These are phyloP conservation scores for Centrocercus urophasianus DNA, from an alignment of 2,113 vertebrate genomes.

Conservation along the genomic window DNA sequence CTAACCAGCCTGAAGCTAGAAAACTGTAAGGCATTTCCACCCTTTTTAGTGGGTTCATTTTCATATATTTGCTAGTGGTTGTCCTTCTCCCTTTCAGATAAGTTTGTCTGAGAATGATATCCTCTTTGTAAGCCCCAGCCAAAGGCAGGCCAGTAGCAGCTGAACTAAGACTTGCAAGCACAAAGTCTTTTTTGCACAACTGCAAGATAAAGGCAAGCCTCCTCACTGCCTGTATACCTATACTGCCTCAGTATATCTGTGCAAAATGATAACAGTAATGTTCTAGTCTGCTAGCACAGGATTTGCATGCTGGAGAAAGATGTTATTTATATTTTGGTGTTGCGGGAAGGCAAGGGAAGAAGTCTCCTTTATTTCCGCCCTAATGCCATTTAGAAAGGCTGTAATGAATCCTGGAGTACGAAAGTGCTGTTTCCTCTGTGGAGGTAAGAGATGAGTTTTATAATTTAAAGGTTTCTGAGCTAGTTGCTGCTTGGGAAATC, in stretches of 20 bases:
- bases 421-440: background rate
- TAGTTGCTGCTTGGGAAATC: background rate
- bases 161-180: background rate
- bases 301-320: background rate
- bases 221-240: background rate
- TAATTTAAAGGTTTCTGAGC: background rate
- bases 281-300: background rate
- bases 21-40: conserved; percentile 30
- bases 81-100: conserved; percentile 11
- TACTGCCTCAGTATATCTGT: background rate
- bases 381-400: background rate
- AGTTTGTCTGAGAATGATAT: background rate
- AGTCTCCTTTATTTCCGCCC: background rate
- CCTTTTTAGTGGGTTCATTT: conserved; percentile 40
- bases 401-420: background rate
- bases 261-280: background rate
- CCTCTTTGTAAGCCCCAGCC: background rate
- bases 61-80: background rate
- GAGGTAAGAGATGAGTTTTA: background rate
- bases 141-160: background rate
- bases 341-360: background rate
- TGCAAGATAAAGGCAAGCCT: background rate
- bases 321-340: background rate
- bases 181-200: background rate
- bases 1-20: background rate